Conservation (phyloP, 2,113 vertebrate genomes). For the Psettodes erumei region DNA sequence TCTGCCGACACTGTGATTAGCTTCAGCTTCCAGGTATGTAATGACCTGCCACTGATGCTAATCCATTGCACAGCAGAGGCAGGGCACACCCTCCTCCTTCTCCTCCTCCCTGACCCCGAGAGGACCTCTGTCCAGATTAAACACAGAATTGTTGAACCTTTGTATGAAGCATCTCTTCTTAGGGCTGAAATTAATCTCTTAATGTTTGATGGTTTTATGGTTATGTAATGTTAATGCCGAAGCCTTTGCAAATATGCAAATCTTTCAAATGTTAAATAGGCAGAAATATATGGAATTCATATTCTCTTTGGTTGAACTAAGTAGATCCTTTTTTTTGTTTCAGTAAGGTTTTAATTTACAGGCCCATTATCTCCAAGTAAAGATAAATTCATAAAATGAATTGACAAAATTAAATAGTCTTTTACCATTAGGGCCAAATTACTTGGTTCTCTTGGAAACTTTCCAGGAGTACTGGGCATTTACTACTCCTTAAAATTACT, state of each 20-base stretch:
- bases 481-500: too few species aligned
- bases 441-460: background rate
- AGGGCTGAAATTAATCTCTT: background rate
- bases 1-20: slow-evolving; percentile 24
- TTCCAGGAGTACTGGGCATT: too few species aligned
- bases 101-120: background rate
- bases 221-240: background rate
- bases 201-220: background rate
- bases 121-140: slow-evolving; percentile 27
- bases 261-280: background rate
- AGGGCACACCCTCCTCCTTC: background rate
- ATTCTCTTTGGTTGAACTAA: background rate
- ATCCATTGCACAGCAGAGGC: slow-evolving; percentile 78
- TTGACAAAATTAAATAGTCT: too few species aligned
- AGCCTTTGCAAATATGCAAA: background rate
- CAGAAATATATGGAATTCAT: background rate
- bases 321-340: background rate
- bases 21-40: slow-evolving; percentile 54
- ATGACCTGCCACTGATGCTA: slow-evolving; percentile 70
- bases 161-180: background rate
- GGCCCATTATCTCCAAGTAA: background rate
- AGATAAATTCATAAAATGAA: background rate
- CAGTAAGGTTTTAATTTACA: background rate
- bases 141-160: background rate
- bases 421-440: too few species aligned